phyloP scores from a whole-genome alignment of 1,140 invertebrate genomes.

The Helicoverpa zea region DNA sequence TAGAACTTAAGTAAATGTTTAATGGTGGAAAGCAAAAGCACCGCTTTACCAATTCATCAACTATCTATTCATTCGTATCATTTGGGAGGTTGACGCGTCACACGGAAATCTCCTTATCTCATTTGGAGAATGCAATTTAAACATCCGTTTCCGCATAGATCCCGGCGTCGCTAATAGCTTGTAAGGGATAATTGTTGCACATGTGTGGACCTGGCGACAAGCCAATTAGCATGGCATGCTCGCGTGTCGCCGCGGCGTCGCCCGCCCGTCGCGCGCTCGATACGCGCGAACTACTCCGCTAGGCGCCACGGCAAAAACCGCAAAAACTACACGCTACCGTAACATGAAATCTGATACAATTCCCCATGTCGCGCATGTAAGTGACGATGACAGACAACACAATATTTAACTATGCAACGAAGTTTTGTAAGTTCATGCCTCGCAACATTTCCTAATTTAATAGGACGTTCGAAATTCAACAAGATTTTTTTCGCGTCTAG shows the following conservation, averaged over 20 bases:
- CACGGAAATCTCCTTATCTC: slow-evolving; percentile 72
- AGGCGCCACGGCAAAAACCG: slow-evolving; percentile 35
- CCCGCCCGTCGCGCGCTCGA: slow-evolving; percentile 57
- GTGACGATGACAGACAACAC: slow-evolving; percentile 23
- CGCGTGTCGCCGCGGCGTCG: slow-evolving; percentile 65
- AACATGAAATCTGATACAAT: slow-evolving; percentile 66
- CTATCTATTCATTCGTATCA: slow-evolving; percentile 18
- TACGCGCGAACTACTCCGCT: slow-evolving; percentile 19
- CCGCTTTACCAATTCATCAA: background rate
- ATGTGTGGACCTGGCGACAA: slow-evolving; percentile 81
- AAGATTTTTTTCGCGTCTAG: slow-evolving; percentile 43
- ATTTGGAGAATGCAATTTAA: slow-evolving; percentile 79
- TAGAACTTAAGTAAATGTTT: background rate
- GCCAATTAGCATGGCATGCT: slow-evolving; percentile 81
- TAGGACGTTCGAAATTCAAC: slow-evolving; percentile 55
- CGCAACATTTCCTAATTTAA: slow-evolving; percentile 48
- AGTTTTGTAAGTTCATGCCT: no score
- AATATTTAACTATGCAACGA: slow-evolving; percentile 3
- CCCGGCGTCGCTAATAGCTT: slow-evolving; percentile 75
- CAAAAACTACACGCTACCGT: slow-evolving; percentile 53
- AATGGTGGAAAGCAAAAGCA: no score
- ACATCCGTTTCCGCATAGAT: slow-evolving; percentile 85
- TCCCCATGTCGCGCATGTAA: background rate
- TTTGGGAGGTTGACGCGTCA: slow-evolving; percentile 29
- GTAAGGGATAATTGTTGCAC: slow-evolving; percentile 85